Evolutionary conservation across 2,113 vertebrate species (phyloP), one percentile per base, ranked within the genome.

Genomic region (Dipodomys merriami): DNA sequence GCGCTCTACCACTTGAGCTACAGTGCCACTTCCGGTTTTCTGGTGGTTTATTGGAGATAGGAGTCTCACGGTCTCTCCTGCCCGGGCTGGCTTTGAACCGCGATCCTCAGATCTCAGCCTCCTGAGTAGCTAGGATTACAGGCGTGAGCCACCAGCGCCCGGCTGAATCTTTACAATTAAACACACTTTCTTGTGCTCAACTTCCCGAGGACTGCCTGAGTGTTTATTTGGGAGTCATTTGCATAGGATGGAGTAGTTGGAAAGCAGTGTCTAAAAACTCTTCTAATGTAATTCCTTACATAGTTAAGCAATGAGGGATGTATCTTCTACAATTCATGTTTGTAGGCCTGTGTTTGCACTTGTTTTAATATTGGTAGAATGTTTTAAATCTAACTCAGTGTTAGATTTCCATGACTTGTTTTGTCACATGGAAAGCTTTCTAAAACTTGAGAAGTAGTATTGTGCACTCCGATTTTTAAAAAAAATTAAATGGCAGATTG

Each of bases 401-500:
- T 94, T 96, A 13, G 74, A 68, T 94, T 92, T 96, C 78, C 68
- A n/a, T 76, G 53, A 82, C 39, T 69, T 77, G 23, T 80, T 83
- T 89, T 64, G 69, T 81, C 8, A 64, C 25, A 11, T n/a, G 86
- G 65, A 94, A 94, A 84, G 82, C 46, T 83, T 92, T 91, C 27
- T 95, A 60, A 79, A 90, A 49, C 83, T 81, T 94, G 72, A 67
- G 39, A 95, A 94, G 72, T 85, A 77, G 46, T 87, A 33, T 23
- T 74, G 39, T 35, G 44, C 4, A n/a, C 77, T 67, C 77, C 11
- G 7, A 16, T 72, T 69, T 94, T 69, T n/a, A 13, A 57, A 57
- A 13, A 13, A 57, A 65, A n/a, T n/a, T n/a, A n/a, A n/a, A 64
- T 93, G 74, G 71, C 11, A 53, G 67, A 82, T 95, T 90, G 93